Base-by-base conservation (phyloP, 2,888 invertebrate species). In the Criorhina ranunculi region DNA sequence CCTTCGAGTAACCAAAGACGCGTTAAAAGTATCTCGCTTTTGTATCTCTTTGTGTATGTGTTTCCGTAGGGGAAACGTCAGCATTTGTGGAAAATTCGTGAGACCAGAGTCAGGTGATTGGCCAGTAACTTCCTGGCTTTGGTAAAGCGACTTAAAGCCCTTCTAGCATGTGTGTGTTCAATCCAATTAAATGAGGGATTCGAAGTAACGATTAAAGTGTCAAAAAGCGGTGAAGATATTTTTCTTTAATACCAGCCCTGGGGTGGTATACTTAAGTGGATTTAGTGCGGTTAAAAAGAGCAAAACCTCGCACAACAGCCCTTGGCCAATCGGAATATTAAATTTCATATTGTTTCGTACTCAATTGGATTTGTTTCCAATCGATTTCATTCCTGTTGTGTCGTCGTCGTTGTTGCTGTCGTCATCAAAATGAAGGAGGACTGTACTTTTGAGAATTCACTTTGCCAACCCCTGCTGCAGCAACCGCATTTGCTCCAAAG, bases 311-410 rank as follows among this genome's bases (percentile, higher is more conserved):
- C 15, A 57, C 5, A 42, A 24, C 35, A 35, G 44, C 69, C 82
- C 60, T 67, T 17, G 51, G 44, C 59, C 40, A 12, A 53, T n/a
- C 42, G 51, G 59, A 60, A 60, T 67, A 83, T 83, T 83, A 44
- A 51, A 66, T 78, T 73, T 67, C 67, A 73, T 70, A 73, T 53
- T 75, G 60, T 49, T 46, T 49, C 15, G 69, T 72, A 59, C 66
- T 73, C 78, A 78, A 83, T 83, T 78, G 82, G 82, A 78, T 78
- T 78, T 46, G 29, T n/a, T 59, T 77, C 46, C 70, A 72, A 82
- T 82, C 78, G 81, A 82, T 72, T 82, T 77, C 31, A 42, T 42
- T 59, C 24, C 62, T 55, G 37, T 9, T 9, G 12, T 33, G 46
- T 4, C 31, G n/a, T 49, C 19, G 35, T 31, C 8, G 51, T 37